phyloP scores from a whole-genome alignment of 37 sponge, comb jelly and placozoan species.

The Trichoplax adhaerens region DNA sequence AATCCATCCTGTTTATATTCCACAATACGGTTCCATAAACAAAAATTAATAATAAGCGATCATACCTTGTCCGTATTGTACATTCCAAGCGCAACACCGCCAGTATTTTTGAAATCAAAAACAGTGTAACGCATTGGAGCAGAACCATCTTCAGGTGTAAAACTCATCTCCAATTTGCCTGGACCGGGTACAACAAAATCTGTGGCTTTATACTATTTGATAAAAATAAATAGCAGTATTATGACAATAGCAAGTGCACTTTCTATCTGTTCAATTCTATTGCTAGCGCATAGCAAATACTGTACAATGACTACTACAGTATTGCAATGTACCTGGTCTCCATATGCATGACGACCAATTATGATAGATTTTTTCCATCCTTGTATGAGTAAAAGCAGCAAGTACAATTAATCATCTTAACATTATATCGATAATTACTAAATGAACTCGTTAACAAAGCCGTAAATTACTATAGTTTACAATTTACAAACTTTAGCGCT shows the following conservation, averaged over 20 bases:
- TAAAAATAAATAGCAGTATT: background rate
- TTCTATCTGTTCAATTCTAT: slow-evolving; percentile 1
- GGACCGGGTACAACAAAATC: slow-evolving; percentile 87
- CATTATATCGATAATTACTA: too few species aligned
- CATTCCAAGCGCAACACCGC: slow-evolving; percentile 89
- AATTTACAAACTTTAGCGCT: too few species aligned
- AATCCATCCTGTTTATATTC: background rate
- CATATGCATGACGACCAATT: slow-evolving; percentile 92
- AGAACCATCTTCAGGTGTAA: slow-evolving; percentile 64
- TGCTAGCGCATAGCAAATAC: background rate
- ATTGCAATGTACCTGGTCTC: slow-evolving; percentile 51
- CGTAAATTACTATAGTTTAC: too few species aligned
- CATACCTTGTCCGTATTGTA: slow-evolving; percentile 72
- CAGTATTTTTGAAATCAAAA: slow-evolving; percentile 51
- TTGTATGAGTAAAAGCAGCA: background rate
- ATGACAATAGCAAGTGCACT: background rate
- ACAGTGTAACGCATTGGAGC: slow-evolving; percentile 32
- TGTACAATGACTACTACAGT: background rate
- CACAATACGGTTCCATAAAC: background rate
- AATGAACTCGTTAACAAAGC: too few species aligned
- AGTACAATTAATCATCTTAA: too few species aligned
- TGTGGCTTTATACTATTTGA: slow-evolving; percentile 81
- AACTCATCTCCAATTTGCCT: slow-evolving; percentile 71
- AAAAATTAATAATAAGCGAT: background rate
- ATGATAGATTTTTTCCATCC: slow-evolving; percentile 84